Evolutionary conservation across 2,888 invertebrate genomes (phyloP), one percentile per base, ranked within the genome.

Genomic region (Acronicta alni): DNA sequence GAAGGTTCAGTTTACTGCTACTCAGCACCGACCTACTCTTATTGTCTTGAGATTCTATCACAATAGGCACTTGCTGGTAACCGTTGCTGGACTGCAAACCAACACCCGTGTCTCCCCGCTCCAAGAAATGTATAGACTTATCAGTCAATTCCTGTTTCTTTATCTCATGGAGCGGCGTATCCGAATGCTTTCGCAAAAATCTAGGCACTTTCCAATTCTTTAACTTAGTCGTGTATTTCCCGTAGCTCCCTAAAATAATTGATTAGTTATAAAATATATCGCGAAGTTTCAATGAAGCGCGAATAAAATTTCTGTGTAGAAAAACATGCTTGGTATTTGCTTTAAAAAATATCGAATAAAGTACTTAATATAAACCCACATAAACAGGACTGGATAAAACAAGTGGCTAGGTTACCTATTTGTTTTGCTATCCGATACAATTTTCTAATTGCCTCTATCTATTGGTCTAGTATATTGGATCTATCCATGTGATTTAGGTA

Each of bases 141-240:
- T 92, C 89, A 18, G 89, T 91, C 51, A 88, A 84, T 39, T 89
- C 91, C 35, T 86, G 87, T 72, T 93, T 94, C 72, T 93, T 93
- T 12, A 94, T 90, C 73, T 91, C 89, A 53, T 93, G 93, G 14
- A 93, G 74, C 5, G 93, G 92, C 15, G 94, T 92, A 67, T 96
- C 96, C 0, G 95, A 94, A 81, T 94, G 93, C 80, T 96, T 96
- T 51, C 96, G 94, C 45, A 96, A 87, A 81, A 96, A 96, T 75
- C 95, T 95, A 41, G 96, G 96, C 69, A 97, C 95, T 87, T 96
- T 96, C 96, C 96, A 96, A 72, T 95, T 95, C 83, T 95, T 96
- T 67, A 96, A 79, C 84, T 95, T 96, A 48, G 93, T 94, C 20
- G 94, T 91, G 62, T 95, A 95, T 82, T 94, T 93, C 52, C 96